A percentile compares a stretch with the other conserved stretches of the same genome.
Evolutionary conservation across 2,888 invertebrate genomes (phyloP).

Genomic region (Perizoma affinitatum): DNA sequence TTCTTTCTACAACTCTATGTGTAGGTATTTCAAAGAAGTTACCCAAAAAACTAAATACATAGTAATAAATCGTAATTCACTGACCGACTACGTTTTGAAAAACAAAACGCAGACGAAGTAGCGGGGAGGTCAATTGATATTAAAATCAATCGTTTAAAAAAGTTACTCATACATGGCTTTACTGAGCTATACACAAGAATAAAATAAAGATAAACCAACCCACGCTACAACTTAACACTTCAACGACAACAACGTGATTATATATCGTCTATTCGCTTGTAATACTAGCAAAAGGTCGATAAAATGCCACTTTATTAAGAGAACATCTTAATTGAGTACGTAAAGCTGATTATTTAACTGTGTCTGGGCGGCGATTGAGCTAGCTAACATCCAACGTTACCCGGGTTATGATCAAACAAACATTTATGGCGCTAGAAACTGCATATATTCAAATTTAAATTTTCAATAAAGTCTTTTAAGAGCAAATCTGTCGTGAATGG

Average conservation of each 20-base stretch:
- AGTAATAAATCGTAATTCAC: no score
- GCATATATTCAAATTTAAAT: constrained; percentile 8
- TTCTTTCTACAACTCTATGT: no score
- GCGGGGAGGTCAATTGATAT: no score
- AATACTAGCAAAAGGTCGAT: constrained; percentile 41
- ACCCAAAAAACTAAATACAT: no score
- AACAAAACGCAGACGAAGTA: no score
- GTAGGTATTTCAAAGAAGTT: no score
- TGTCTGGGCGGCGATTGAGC: constrained; percentile 7
- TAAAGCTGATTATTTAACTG: constrained; percentile 29
- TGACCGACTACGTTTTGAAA: no score
- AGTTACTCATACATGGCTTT: no score
- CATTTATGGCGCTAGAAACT: constrained; percentile 3
- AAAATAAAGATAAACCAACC: constrained; percentile 7
- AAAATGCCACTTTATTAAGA: constrained; percentile 31
- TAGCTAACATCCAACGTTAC: constrained; percentile 8
- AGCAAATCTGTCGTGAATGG: no score
- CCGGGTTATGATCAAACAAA: constrained; percentile 15
- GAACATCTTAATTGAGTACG: constrained; percentile 37
- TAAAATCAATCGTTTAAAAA: no score
- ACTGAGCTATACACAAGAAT: neutral
- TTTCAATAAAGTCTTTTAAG: constrained; percentile 18
- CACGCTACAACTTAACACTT: constrained; percentile 22
- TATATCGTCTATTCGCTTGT: constrained; percentile 37
- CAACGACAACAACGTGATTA: constrained; percentile 31